These are phyloP conservation scores for Coptodon bakossiorum DNA, from an alignment of 2,113 vertebrate species.

Conservation along the genomic window DNA sequence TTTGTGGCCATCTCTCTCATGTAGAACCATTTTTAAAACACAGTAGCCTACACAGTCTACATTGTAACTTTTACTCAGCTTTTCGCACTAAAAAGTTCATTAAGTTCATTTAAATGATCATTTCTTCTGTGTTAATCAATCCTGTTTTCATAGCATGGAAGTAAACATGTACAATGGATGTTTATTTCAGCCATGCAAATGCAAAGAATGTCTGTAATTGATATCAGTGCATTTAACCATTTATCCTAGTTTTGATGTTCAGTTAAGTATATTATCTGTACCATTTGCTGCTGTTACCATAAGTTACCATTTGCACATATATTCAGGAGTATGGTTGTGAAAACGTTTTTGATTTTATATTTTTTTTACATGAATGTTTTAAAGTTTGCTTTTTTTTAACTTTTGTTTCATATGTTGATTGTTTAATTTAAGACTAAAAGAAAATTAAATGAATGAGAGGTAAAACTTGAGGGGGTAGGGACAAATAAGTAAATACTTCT, in stretches of 20 bases:
- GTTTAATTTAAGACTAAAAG: too few species aligned
- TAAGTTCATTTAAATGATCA: not conserved
- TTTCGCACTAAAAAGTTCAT: not conserved
- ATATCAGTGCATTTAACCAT: not conserved
- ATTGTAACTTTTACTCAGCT: not conserved
- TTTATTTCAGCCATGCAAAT: not conserved
- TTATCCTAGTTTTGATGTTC: not conserved
- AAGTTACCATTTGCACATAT: not conserved
- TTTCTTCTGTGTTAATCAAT: not conserved
- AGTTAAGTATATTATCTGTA: not conserved
- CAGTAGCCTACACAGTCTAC: not conserved
- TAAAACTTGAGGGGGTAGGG: too few species aligned
- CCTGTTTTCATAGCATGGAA: not conserved
- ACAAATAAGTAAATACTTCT: too few species aligned
- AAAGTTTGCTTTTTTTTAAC: too few species aligned
- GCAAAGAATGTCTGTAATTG: not conserved
- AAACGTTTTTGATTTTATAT: not conserved
- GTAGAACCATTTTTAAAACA: not conserved
- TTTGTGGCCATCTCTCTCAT: accelerated
- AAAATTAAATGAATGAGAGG: too few species aligned
- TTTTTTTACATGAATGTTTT: not conserved
- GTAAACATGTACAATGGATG: not conserved
- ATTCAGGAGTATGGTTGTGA: not conserved
- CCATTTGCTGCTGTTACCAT: not conserved
- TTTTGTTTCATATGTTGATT: too few species aligned